phyloP scores from a whole-genome alignment of 2,888 invertebrate genomes.

The Limenitis camilla region DNA sequence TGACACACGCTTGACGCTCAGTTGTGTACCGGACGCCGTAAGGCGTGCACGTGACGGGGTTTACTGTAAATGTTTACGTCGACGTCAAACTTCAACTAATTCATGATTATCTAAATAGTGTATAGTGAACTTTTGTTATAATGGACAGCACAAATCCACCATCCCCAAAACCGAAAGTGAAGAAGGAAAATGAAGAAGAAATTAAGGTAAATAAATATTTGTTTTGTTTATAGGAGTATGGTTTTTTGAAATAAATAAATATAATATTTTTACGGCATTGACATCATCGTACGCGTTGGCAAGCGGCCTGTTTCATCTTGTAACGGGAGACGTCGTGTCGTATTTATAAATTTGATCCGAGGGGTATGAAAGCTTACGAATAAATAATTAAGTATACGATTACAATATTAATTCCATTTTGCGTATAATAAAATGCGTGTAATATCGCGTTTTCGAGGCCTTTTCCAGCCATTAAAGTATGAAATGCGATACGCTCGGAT shows the following conservation, averaged over 20 bases:
- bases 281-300: slow-evolving; percentile 61
- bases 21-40: slow-evolving; percentile 47
- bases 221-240: too few relatives aligned
- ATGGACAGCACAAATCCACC: slow-evolving; percentile 70
- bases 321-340: slow-evolving; percentile 62
- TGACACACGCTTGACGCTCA: slow-evolving; percentile 13
- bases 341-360: slow-evolving; percentile 70
- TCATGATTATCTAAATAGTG: slow-evolving; percentile 30
- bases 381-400: slow-evolving; percentile 66
- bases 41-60: slow-evolving; percentile 28
- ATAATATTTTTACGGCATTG: slow-evolving; percentile 41
- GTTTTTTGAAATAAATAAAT: slow-evolving; percentile 28
- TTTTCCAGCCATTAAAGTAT: slow-evolving; percentile 75
- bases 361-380: slow-evolving; percentile 47
- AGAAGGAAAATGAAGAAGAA: slow-evolving; percentile 84
- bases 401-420: slow-evolving; percentile 73
- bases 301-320: slow-evolving; percentile 59
- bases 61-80: slow-evolving; percentile 57
- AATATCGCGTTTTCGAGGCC: slow-evolving; percentile 75
- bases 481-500: slow-evolving; percentile 73
- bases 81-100: slow-evolving; percentile 37
- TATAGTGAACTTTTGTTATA: slow-evolving; percentile 19
- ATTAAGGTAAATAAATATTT: slow-evolving; percentile 78
- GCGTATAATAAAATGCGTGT: slow-evolving; percentile 73
- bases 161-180: slow-evolving; percentile 60